phyloP scores from a whole-genome alignment of 1,140 invertebrate genomes.

The Aethina tumida region DNA sequence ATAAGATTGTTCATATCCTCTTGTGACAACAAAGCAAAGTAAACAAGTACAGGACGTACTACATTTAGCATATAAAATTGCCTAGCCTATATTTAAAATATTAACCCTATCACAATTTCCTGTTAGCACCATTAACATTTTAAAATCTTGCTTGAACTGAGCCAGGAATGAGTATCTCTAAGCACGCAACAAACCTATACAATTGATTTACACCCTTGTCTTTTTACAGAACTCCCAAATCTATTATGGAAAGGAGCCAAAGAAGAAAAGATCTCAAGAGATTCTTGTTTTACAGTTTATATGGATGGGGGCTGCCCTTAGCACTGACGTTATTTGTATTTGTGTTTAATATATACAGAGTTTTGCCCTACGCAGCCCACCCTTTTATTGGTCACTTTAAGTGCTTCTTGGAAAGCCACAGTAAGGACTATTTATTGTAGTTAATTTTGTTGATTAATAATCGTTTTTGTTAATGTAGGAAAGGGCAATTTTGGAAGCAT shows the following conservation, averaged over 20 bases:
- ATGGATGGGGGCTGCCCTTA: constrained; percentile 48
- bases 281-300: constrained; percentile 49
- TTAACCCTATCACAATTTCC: too few relatives aligned
- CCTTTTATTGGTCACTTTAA: constrained; percentile 17
- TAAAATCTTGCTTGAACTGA: too few relatives aligned
- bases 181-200: background rate
- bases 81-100: too few relatives aligned
- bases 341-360: constrained; percentile 13
- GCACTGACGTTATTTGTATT: constrained; percentile 30
- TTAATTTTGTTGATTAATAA: constrained; percentile 1
- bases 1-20: too few relatives aligned
- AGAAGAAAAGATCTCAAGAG: constrained; percentile 37
- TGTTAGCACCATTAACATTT: too few relatives aligned
- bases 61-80: too few relatives aligned
- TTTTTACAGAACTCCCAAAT: constrained; percentile 20
- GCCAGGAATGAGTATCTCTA: too few relatives aligned
- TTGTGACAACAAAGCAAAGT: too few relatives aligned
- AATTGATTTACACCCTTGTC: constrained; percentile 2
- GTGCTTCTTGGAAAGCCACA: constrained; percentile 19
- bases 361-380: constrained; percentile 19
- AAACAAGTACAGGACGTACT: too few relatives aligned
- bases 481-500: constrained; percentile 36
- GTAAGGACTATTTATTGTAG: constrained; percentile 16
- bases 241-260: constrained; percentile 23
- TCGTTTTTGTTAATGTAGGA: constrained; percentile 15